phyloP scores from a whole-genome alignment of 1,140 invertebrate genomes.

The Habropoda laboriosa region DNA sequence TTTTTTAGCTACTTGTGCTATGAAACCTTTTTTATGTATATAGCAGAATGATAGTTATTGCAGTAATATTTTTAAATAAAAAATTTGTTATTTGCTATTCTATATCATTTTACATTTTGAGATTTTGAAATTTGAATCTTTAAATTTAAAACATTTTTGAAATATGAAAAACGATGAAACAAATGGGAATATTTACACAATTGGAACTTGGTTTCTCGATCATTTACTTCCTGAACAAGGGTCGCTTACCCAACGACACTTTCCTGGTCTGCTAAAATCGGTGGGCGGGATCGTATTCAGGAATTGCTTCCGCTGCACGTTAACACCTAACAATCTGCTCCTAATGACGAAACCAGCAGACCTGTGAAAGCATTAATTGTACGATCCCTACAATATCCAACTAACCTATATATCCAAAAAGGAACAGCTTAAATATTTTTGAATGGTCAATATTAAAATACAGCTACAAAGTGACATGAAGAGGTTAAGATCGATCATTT shows the following conservation, averaged over 20 bases:
- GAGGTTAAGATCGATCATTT: not conserved
- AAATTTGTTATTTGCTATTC: too few relatives aligned
- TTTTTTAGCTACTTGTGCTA: too few relatives aligned
- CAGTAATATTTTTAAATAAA: too few relatives aligned
- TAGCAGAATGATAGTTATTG: too few relatives aligned
- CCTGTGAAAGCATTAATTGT: not conserved
- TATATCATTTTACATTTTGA: not conserved
- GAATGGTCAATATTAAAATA: not conserved
- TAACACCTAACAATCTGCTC: slow-evolving; percentile 27
- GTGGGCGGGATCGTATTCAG: not conserved
- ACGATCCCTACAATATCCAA: not conserved
- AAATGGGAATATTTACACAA: slow-evolving; percentile 11
- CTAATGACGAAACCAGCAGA: slow-evolving; percentile 7
- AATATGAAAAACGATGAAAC: not conserved
- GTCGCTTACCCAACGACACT: not conserved
- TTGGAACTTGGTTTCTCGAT: slow-evolving; percentile 26
- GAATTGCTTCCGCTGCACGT: slow-evolving; percentile 29
- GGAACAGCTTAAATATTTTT: not conserved
- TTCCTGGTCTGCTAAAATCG: slow-evolving; percentile 30
- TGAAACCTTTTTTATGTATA: too few relatives aligned
- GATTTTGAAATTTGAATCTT: not conserved
- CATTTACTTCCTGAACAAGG: slow-evolving; percentile 21
- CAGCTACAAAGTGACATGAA: not conserved
- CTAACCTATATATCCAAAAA: not conserved
- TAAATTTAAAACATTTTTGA: not conserved